Evolutionary conservation across 1,140 invertebrate species (phyloP), one percentile per base, ranked within the genome.

Genomic region (Magallana gigas): DNA sequence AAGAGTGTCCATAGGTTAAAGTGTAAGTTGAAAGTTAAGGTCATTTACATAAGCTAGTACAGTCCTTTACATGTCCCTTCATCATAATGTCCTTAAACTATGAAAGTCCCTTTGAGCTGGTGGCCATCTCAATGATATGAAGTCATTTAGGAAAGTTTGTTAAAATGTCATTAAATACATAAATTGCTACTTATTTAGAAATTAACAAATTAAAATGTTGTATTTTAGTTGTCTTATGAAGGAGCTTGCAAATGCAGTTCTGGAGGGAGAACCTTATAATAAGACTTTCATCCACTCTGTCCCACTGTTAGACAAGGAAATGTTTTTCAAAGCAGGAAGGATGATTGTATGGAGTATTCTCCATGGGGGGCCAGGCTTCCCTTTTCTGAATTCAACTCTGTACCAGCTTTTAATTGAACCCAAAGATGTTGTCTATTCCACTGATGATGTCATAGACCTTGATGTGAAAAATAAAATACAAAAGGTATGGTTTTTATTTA

Each of bases 401-500:
- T 64, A 64, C 60, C 60, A 64, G 60, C 60, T 64, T 64, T 18
- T 64, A n/a, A 64, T 64, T 64, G 60, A 64, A 64, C 14, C 60
- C 60, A 64, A 64, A 64, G 60, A 64, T 64, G 60, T 64, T 64
- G 60, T 64, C 16, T 64, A 64, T 64, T 64, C 60, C 11, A 64
- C 18, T n/a, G 60, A 64, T 64, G 60, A 64, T 64, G 60, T 64
- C 60, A 64, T 64, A 64, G 60, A 64, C 60, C 60, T 64, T 64
- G 60, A 64, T 64, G 60, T 64, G 16, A 64, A 16, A 64, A 64
- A 64, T 64, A 64, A 64, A 64, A 64, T 64, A 64, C 60, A 64
- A 1, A 64, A 64, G 60, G 60, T 64, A 64, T 64, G 8, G 2
- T 48, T 48, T 48, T 48, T 48, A 48, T 64, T 64, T 64, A 64